These are phyloP conservation scores for Vesta saturnalis DNA, from an alignment of 2,888 invertebrate species.

Conservation along the genomic window DNA sequence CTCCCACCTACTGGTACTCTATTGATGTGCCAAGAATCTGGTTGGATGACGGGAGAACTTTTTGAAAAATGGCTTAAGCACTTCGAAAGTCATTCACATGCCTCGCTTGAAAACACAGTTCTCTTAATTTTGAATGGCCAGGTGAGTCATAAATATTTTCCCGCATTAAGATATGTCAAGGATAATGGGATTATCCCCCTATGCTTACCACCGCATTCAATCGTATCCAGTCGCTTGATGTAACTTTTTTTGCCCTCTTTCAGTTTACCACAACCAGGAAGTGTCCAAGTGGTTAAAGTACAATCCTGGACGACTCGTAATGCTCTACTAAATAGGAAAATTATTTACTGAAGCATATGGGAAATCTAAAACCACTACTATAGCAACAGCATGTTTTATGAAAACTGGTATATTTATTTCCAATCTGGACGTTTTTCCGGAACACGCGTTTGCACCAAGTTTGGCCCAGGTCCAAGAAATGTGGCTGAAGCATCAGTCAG, in stretches of 20 bases:
- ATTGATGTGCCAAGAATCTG: constrained; percentile 8
- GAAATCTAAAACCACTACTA: constrained; percentile 22
- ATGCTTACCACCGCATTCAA: constrained; percentile 43
- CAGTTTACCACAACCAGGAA: constrained; percentile 36
- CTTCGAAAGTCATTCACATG: constrained; percentile 23
- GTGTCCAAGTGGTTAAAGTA: constrained; percentile 41
- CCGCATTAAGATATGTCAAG: constrained; percentile 39
- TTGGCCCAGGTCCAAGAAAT: too few relatives aligned
- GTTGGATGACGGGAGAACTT: too few relatives aligned
- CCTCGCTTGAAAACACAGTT: too few relatives aligned
- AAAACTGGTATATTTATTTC: constrained; percentile 22
- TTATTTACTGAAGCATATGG: constrained; percentile 39
- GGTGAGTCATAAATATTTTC: constrained; percentile 44
- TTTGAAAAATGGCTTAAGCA: constrained; percentile 45
- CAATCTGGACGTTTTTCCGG: too few relatives aligned
- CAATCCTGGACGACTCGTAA: constrained; percentile 36
- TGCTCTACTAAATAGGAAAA: constrained; percentile 37
- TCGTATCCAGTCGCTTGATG: too few relatives aligned
- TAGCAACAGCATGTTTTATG: constrained; percentile 19
- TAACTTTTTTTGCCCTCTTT: too few relatives aligned
- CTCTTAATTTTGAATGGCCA: constrained; percentile 49
- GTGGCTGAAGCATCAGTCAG: too few relatives aligned
- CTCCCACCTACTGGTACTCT: constrained; percentile 52
- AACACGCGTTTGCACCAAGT: too few relatives aligned
- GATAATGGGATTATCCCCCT: too few relatives aligned